Base-by-base conservation (phyloP, 2,888 invertebrate genomes). In the Phytoseiulus persimilis region DNA sequence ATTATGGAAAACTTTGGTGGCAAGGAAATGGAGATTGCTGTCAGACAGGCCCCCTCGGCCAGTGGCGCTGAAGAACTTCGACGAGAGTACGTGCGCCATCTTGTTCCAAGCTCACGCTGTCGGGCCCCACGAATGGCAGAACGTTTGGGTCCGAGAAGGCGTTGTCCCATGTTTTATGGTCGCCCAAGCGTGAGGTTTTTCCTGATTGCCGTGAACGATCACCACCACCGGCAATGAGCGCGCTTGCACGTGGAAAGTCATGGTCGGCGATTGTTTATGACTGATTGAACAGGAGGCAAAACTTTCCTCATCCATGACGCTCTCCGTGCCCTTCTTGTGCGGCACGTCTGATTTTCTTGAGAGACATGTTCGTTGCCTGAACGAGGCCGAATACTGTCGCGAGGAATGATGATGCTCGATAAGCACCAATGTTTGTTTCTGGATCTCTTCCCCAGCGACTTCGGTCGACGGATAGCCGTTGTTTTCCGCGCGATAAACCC, bases 131-230 rank as follows among this genome's bases (percentile, higher is more conserved):
- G 93, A 98, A 98, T 0, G 98, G 98, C 91, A 96, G 45, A 90
- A 92, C 91, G 91, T 94, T 94, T 0, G 97, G 96, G 91, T 98
- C 97, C 32, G 98, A 96, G 93, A 99, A 99, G 0, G 99, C 99
- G 93, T 99, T 98, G 93, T 99, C 99, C 99, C 99, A 99, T 0
- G 99, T 97, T n/a, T n/a, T 31, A 99, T 97, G 0, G 99, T 99
- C 0, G 99, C 99, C 96, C 98, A 97, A 11, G 99, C 99, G 93
- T 99, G 98, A 5, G 99, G 98, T 93, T 99, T n/a, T n/a, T n/a
- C 99, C 93, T 99, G 99, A 93, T 99, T 99, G 0, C 99, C 99
- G 93, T 99, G 99, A 0, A 99, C 99, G 89, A 99, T 99, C 39
- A 99, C 99, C 90, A 99, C 99, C 83, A 99, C 98, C 0, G 99